These are phyloP conservation scores for Drosophila sturtevanti DNA, from an alignment of 1,140 invertebrate species.

Conservation along the genomic window DNA sequence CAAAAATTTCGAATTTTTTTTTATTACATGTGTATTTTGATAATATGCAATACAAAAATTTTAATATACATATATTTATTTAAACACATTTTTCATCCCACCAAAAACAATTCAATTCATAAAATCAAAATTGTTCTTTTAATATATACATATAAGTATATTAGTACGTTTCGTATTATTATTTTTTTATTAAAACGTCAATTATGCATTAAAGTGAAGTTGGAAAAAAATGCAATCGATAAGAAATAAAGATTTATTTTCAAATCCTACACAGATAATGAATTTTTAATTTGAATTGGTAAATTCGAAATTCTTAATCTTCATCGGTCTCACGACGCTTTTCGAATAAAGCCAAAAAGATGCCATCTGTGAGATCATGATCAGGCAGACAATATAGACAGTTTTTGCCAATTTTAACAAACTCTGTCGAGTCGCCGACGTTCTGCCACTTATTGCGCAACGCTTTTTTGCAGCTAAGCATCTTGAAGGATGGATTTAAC, in stretches of 20 bases:
- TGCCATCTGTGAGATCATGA: conserved; percentile 93
- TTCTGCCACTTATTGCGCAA: conserved; percentile 87
- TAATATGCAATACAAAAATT: conserved; percentile 22
- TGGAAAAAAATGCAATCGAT: conserved; percentile 23
- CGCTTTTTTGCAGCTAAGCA: conserved; percentile 85
- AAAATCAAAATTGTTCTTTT: not conserved
- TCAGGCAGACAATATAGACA: conserved; percentile 91
- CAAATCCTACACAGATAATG: not conserved
- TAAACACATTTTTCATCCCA: conserved; percentile 20
- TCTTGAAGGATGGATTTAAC: conserved; percentile 85
- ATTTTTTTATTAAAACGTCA: conserved; percentile 16
- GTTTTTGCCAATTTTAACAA: conserved; percentile 85
- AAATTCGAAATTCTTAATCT: not conserved
- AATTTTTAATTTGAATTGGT: not conserved
- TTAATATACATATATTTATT: conserved; percentile 65
- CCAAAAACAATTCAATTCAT: not conserved
- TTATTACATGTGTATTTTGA: conserved; percentile 61
- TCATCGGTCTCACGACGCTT: conserved; percentile 82
- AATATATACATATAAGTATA: not conserved
- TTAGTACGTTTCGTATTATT: not conserved
- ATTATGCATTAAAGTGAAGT: conserved; percentile 38
- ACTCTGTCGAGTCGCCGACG: conserved; percentile 86
- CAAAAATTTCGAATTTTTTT: conserved; percentile 28
- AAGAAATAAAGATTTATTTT: conserved; percentile 48
- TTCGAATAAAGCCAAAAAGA: conserved; percentile 96